Evolutionary conservation across 2,113 vertebrate genomes (phyloP), one percentile per base, ranked within the genome.

Genomic region (Lagenorhynchus albirostris): DNA sequence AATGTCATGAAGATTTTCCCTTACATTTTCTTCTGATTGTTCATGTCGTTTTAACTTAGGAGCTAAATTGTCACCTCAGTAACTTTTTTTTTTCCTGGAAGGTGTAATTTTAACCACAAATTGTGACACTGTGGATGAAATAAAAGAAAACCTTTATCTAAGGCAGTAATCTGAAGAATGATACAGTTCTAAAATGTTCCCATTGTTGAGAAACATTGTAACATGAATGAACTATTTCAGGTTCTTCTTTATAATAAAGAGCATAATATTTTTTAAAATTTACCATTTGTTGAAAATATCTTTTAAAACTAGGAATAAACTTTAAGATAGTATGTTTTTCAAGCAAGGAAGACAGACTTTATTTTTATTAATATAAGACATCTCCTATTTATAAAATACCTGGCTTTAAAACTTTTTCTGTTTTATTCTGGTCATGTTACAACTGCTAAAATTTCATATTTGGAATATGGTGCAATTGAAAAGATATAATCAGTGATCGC

Each of bases 371-470:
- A 41, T 50, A 70, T 74, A 96, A 96, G 96, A 88, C 8, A 96
- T 31, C 17, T 89, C 29, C 74, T 95, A 77, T 89, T 94, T 95
- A 91, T 86, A 91, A 97, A 96, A 95, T 96, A 5, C 18, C 9
- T 92, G 47, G 2, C 17, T 97, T 95, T 94, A 38, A 94, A 55
- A 60, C 50, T 68, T 96, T 93, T 96, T 73, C 23, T 81, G 5
- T 96, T 96, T 94, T 23, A 50, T 87, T 83, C 62, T 82, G 58
- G 38, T 53, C n/a, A 95, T 93, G 33, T 93, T 95, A 67, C 15
- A 94, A 71, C 76, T 65, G 41, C 58, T 92, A 84, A 88, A 91
- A 84, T 87, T 89, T 97, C 74, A 53, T 84, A 94, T 97, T 94
- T 95, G 73, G 63, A 96, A 94, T 92, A 38, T 86, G 44, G 58